These are phyloP conservation scores for Pristionchus japonicus DNA, from an alignment of 2,888 invertebrate genomes.

Conservation along the genomic window DNA sequence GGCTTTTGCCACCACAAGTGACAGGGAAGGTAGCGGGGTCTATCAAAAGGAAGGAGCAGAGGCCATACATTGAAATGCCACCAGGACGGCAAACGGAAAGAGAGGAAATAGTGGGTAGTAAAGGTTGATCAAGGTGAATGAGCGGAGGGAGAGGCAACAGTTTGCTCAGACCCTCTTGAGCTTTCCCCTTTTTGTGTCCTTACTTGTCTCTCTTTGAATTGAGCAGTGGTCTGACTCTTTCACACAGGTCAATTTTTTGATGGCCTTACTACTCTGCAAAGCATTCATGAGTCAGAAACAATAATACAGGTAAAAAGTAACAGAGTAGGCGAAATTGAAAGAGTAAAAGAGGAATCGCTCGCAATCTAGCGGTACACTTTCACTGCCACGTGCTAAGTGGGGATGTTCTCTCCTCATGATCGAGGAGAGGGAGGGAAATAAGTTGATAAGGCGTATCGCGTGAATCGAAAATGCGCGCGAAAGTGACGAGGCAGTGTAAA, in stretches of 20 bases:
- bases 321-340: neutral
- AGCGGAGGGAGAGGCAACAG: no score
- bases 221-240: neutral
- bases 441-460: neutral
- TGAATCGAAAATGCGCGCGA: neutral
- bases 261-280: no score
- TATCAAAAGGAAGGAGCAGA: neutral
- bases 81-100: neutral
- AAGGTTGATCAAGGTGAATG: conserved; percentile 38
- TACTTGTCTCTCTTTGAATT: neutral
- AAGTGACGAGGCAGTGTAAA: neutral
- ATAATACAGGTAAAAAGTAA: neutral
- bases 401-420: neutral
- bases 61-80: conserved; percentile 4
- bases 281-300: no score
- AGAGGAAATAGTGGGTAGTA: neutral
- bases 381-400: neutral
- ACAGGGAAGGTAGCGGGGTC: no score
- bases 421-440: neutral
- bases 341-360: neutral
- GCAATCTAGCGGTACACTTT: neutral
- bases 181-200: conserved; percentile 12
- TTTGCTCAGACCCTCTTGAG: conserved; percentile 13
- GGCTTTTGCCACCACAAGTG: no score
- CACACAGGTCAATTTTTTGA: no score